Conservation (phyloP, 2,113 vertebrate genomes). For the Erpornis zantholeuca region DNA sequence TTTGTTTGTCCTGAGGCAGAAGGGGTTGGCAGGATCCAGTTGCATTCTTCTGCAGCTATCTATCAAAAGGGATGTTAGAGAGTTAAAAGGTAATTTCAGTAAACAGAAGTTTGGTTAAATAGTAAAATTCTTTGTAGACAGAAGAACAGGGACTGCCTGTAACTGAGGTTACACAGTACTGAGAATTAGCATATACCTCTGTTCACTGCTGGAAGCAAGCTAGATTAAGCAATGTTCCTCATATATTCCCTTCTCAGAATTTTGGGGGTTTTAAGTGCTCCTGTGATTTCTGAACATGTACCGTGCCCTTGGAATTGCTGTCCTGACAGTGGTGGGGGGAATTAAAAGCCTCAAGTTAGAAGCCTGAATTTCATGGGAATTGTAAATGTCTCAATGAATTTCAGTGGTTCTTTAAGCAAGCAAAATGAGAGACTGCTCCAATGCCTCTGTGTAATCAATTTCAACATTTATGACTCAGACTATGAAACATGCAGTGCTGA, state of each 20-base stretch:
- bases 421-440: neutral
- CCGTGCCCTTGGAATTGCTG: neutral
- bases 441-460: neutral
- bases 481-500: neutral
- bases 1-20: neutral
- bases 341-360: neutral
- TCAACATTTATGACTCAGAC: conserved; percentile 26
- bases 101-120: neutral
- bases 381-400: conserved; percentile 6
- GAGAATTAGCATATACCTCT: neutral
- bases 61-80: neutral
- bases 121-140: neutral
- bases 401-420: conserved; percentile 1
- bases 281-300: neutral
- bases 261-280: neutral
- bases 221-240: neutral
- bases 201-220: neutral
- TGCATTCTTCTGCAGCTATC: neutral
- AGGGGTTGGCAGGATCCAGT: neutral
- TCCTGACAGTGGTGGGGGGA: neutral
- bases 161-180: neutral
- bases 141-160: neutral
- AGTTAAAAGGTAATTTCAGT: neutral
- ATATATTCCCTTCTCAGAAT: neutral
- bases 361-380: neutral